These are phyloP conservation scores for Eidolon helvum DNA, from an alignment of 2,113 vertebrate genomes.

Conservation along the genomic window DNA sequence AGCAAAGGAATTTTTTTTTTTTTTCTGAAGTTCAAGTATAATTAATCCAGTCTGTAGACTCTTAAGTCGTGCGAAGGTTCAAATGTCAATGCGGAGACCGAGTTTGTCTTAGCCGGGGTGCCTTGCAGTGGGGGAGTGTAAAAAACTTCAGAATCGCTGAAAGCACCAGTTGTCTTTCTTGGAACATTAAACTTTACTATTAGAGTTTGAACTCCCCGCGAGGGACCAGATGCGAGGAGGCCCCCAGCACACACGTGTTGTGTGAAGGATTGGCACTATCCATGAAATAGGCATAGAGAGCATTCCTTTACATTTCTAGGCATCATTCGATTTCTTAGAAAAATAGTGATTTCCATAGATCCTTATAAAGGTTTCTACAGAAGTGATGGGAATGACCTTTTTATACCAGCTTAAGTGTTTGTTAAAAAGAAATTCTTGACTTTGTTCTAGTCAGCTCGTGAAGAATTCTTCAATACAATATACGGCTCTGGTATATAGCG, in stretches of 20 bases:
- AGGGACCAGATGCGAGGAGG: background rate
- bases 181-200: background rate
- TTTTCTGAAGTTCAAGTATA: conserved; percentile 54
- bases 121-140: background rate
- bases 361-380: background rate
- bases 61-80: conserved; percentile 46
- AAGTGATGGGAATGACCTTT: background rate
- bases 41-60: conserved; percentile 56
- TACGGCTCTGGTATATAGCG: conserved; percentile 43
- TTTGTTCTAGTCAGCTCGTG: conserved; percentile 56
- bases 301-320: background rate
- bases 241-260: background rate
- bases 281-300: accelerated
- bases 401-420: background rate
- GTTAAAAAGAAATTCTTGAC: background rate
- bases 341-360: background rate
- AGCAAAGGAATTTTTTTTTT: conserved; percentile 48
- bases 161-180: background rate
- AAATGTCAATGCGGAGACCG: background rate
- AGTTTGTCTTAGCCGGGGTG: background rate
- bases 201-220: background rate
- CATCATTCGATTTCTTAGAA: background rate
- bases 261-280: accelerated
- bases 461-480: conserved; percentile 57
- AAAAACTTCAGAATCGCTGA: background rate